Percentiles rank a stretch among this genome's conserved stretches.
These are phyloP conservation scores for Glyphotaelius pellucidus DNA, from an alignment of 2,888 invertebrate species.

Conservation along the genomic window DNA sequence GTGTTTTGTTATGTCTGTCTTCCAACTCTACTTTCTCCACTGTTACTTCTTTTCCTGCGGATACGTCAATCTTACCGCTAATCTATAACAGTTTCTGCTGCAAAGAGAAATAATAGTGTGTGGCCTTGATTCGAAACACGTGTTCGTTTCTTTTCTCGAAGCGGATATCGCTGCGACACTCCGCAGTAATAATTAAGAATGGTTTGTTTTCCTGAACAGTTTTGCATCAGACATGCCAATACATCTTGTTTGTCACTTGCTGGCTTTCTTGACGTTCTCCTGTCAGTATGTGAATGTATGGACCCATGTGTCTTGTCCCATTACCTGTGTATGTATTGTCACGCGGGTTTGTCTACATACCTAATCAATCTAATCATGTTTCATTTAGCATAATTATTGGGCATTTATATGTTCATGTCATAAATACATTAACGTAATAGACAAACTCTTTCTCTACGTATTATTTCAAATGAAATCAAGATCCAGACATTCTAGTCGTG, in stretches of 20 bases:
- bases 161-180: background rate
- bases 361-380: background rate
- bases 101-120: slow-evolving; percentile 21
- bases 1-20: slow-evolving; percentile 9
- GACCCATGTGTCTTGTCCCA: background rate
- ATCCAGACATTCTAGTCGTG: background rate
- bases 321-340: background rate
- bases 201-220: background rate
- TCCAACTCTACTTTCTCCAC: slow-evolving; percentile 20
- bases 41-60: background rate
- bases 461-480: background rate
- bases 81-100: slow-evolving; percentile 41
- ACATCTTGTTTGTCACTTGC: background rate
- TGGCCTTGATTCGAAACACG: slow-evolving; percentile 28
- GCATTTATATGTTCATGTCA: background rate
- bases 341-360: background rate
- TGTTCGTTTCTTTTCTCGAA: slow-evolving; percentile 13
- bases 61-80: background rate
- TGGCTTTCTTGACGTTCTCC: background rate
- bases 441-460: background rate
- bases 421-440: background rate
- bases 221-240: background rate
- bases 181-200: background rate
- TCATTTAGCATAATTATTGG: background rate
- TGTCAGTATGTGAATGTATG: background rate